Conservation (phyloP, 2,113 vertebrate genomes). For the Perognathus longimembris region DNA sequence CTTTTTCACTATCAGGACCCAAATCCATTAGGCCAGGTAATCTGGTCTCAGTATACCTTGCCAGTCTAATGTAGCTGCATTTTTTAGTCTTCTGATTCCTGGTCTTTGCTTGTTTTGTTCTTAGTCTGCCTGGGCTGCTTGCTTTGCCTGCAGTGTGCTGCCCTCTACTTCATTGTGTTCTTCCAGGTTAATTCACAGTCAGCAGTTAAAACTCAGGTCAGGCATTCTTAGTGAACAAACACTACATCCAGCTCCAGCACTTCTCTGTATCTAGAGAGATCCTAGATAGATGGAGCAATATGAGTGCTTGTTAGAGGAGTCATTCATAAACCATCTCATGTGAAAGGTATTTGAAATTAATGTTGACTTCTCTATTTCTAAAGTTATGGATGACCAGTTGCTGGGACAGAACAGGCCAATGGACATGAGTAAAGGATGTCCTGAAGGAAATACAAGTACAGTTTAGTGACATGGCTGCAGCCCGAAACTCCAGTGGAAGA, state of each 20-base stretch:
- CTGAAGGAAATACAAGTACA: constrained; percentile 24
- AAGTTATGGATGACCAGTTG: not conserved
- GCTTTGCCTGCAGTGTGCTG: not conserved
- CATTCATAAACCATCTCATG: not conserved
- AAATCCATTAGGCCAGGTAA: not conserved
- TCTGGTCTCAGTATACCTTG: not conserved
- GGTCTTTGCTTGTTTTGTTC: not conserved
- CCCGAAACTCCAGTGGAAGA: not conserved
- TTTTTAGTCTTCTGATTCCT: not conserved
- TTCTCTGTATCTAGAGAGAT: not conserved
- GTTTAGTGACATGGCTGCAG: not conserved
- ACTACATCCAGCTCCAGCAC: not conserved
- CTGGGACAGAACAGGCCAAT: not conserved
- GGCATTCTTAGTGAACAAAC: not conserved
- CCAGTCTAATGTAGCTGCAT: not conserved
- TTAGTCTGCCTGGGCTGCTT: not conserved
- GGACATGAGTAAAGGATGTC: not conserved
- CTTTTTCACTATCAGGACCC: constrained; percentile 22
- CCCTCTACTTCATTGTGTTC: not conserved
- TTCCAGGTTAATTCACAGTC: not conserved
- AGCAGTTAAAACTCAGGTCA: not conserved
- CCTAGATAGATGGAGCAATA: not conserved
- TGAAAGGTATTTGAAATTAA: constrained; percentile 26
- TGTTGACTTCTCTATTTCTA: not conserved
- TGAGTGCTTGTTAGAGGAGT: not conserved